Evolutionary conservation across 1,140 invertebrate species (phyloP), one percentile per base, ranked within the genome.

Genomic region (Antheraea pernyi): DNA sequence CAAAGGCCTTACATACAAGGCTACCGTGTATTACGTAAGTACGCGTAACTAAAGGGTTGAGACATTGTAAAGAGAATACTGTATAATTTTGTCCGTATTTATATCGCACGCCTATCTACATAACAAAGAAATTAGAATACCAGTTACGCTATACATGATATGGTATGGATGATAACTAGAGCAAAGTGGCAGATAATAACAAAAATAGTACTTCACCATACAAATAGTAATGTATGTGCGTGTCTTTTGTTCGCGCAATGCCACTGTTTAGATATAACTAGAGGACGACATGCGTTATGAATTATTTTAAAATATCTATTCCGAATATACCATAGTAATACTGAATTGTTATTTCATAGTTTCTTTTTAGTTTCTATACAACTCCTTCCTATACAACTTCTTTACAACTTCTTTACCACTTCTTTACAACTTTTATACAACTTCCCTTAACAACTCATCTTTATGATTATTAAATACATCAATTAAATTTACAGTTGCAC

Each of bases 81-180:
- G 39, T 53, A 13, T 53, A 53, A 53, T n/a, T 53, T 53, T 13
- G 46, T 53, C 46, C 11, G 16, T 16, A n/a, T 53, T 53, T 13
- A 53, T 53, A 53, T 53, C 46, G 46, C 46, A 16, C 0, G 16
- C 46, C 13, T 0, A 53, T 53, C 46, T 53, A 53, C 46, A 53
- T 53, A 16, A 53, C 46, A 53, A 53, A 53, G 46, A 53, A 53
- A 53, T 53, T 53, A 53, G 46, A 53, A 53, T 53, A 53, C 16
- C 46, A 53, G 46, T 53, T 53, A 53, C 11, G 46, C 46, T 5
- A 53, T 9, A 53, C 11, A 53, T 11, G 16, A 8, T 16, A 53
- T 53, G 46, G 9, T 16, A 53, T 11, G 13, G 5, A 53, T 53
- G 46, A 53, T 13, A 53, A 53, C 46, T 53, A 53, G 46, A 53